These are phyloP conservation scores for Caenorhabditis brenneri DNA, from an alignment of 1,140 invertebrate species.

Conservation along the genomic window DNA sequence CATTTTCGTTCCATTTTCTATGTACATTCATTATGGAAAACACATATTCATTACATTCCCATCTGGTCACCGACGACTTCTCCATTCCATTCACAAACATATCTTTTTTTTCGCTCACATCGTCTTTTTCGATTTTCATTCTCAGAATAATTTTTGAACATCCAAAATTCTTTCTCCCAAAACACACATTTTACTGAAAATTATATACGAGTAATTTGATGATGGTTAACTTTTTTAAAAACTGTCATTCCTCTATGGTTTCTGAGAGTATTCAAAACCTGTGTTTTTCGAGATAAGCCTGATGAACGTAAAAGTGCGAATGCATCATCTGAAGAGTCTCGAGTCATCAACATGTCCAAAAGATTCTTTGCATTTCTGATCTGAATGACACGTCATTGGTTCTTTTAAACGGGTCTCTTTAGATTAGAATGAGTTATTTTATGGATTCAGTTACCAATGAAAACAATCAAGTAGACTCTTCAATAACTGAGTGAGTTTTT, in stretches of 20 bases:
- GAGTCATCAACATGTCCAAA: background rate
- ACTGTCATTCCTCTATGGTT: too few relatives aligned
- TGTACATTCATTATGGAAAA: constrained; percentile 25
- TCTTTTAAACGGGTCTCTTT: too few relatives aligned
- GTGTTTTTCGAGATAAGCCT: too few relatives aligned
- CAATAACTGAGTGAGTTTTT: too few relatives aligned
- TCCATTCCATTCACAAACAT: constrained; percentile 14
- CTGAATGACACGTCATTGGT: background rate
- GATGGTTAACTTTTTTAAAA: too few relatives aligned
- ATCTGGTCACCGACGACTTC: constrained; percentile 15
- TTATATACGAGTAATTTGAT: too few relatives aligned
- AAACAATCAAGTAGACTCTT: too few relatives aligned
- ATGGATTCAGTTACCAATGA: too few relatives aligned
- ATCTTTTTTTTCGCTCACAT: background rate
- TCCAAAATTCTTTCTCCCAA: background rate
- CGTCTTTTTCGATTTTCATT: background rate
- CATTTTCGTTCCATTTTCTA: constrained; percentile 4
- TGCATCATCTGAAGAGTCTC: background rate
- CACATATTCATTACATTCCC: constrained; percentile 39
- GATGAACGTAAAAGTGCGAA: too few relatives aligned
- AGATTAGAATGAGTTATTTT: too few relatives aligned
- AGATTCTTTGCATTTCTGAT: constrained; percentile 3
- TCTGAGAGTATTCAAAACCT: too few relatives aligned
- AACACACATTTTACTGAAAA: background rate
- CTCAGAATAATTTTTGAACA: background rate